Evolutionary conservation across 2,113 vertebrate species (phyloP).

Genomic region (Perccottus glenii): DNA sequence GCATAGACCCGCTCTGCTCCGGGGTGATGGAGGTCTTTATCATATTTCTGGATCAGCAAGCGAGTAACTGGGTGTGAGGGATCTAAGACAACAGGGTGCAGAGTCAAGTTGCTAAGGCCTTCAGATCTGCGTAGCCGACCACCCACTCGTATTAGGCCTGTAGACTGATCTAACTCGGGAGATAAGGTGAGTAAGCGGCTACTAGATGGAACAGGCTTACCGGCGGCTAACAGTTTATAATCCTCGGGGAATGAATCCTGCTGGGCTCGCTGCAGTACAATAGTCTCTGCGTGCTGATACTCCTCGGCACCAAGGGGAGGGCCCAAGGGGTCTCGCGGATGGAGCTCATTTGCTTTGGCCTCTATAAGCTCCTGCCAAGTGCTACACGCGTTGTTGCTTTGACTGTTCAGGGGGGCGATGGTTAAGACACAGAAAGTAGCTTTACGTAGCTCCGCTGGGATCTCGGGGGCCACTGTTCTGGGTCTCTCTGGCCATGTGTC

Average conservation of each 20-base stretch:
- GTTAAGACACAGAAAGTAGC: slow-evolving; percentile 1
- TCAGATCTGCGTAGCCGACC: background rate
- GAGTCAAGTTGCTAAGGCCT: background rate
- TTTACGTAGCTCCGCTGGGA: slow-evolving; percentile 20
- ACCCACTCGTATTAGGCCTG: background rate
- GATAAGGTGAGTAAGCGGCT: slow-evolving; percentile 7
- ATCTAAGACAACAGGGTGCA: slow-evolving; percentile 20
- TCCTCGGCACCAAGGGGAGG: background rate
- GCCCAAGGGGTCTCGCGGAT: background rate
- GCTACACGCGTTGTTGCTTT: background rate
- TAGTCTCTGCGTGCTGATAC: background rate
- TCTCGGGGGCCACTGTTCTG: background rate
- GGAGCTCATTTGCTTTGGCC: slow-evolving; percentile 4
- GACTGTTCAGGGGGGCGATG: background rate
- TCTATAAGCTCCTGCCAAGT: slow-evolving; percentile 33
- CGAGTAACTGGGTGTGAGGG: slow-evolving; percentile 1
- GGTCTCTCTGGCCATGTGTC: slow-evolving; percentile 18
- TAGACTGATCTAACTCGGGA: background rate
- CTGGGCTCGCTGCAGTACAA: slow-evolving; percentile 1
- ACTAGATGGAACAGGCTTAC: background rate
- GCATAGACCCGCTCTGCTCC: too few species aligned
- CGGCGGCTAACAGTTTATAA: background rate
- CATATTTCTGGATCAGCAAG: too few species aligned
- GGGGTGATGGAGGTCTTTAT: too few species aligned
- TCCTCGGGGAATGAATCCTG: slow-evolving; percentile 12